Evolutionary conservation across 1,140 invertebrate genomes (phyloP).

Genomic region (Matsumurasca onukii): DNA sequence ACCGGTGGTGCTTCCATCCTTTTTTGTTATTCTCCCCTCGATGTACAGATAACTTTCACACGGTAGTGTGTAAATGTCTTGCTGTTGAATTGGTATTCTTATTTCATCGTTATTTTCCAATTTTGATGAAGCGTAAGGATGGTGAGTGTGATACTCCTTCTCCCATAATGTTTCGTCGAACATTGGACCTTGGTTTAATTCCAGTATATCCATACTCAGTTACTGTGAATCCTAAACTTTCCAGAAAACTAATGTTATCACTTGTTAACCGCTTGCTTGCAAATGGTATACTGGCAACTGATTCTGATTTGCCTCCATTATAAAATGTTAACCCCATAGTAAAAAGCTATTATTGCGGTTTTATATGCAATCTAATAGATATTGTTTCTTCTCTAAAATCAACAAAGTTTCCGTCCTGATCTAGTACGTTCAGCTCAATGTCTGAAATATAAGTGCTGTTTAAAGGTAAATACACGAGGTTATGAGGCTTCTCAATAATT

Average conservation of each 20-base stretch:
- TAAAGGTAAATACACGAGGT: constrained; percentile 37
- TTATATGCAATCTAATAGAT: constrained; percentile 36
- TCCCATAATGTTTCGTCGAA: constrained; percentile 45
- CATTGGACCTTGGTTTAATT: constrained; percentile 36
- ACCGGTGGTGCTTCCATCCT: neutral
- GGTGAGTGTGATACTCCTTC: too few species aligned
- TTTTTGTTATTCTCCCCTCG: constrained; percentile 37
- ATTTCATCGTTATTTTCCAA: constrained; percentile 38
- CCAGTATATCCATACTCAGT: constrained; percentile 40
- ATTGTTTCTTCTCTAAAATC: constrained; percentile 39
- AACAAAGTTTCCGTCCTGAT: constrained; percentile 33
- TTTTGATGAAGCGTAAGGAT: constrained; percentile 44
- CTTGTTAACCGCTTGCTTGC: constrained; percentile 30
- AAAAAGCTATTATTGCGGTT: neutral
- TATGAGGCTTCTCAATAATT: constrained; percentile 39
- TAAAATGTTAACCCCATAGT: constrained; percentile 4
- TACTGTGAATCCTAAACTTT: constrained; percentile 35
- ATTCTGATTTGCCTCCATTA: neutral
- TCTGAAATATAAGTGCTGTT: constrained; percentile 27
- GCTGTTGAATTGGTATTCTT: constrained; percentile 46
- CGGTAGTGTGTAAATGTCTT: constrained; percentile 47
- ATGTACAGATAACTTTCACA: constrained; percentile 45
- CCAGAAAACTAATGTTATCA: constrained; percentile 39
- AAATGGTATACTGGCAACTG: neutral
- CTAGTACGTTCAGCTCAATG: constrained; percentile 36